phyloP scores from a whole-genome alignment of 2,113 vertebrate genomes.

The Ptilorrhoa leucosticta region DNA sequence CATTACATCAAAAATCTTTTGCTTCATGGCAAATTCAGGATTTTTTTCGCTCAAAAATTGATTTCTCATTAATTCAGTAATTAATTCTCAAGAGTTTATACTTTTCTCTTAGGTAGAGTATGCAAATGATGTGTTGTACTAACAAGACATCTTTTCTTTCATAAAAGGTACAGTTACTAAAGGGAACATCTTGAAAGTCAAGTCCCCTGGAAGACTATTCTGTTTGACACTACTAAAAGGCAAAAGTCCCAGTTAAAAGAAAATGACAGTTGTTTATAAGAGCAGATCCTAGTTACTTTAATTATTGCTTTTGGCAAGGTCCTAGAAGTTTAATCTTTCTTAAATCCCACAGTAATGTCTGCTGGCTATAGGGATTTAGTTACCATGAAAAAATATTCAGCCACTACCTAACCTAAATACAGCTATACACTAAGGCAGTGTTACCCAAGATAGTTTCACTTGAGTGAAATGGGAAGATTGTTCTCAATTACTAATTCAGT shows the following conservation, averaged over 20 bases:
- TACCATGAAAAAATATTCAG: slow-evolving; percentile 45
- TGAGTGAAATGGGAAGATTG: slow-evolving; percentile 20
- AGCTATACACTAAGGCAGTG: neutral
- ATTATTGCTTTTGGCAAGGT: slow-evolving; percentile 69
- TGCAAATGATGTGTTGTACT: neutral
- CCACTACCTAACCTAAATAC: slow-evolving; percentile 13
- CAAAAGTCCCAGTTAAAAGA: slow-evolving; percentile 55
- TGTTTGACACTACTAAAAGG: slow-evolving; percentile 52
- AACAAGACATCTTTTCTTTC: neutral
- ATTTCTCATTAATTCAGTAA: neutral
- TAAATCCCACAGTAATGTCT: slow-evolving; percentile 57
- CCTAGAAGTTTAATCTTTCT: slow-evolving; percentile 64
- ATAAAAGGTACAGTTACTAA: neutral
- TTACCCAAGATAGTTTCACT: slow-evolving; percentile 9
- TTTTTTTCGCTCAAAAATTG: neutral
- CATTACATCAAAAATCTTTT: neutral
- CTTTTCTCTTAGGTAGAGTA: neutral
- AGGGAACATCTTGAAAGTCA: neutral
- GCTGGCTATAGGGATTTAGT: slow-evolving; percentile 48
- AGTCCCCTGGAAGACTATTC: slow-evolving; percentile 16
- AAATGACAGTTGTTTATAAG: slow-evolving; percentile 64
- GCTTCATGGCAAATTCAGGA: neutral
- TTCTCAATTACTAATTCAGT: slow-evolving; percentile 48
- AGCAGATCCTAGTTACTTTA: slow-evolving; percentile 62
- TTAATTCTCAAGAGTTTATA: neutral